Conservation (phyloP, 2,888 invertebrate species). For the Hydropsyche betteni region DNA sequence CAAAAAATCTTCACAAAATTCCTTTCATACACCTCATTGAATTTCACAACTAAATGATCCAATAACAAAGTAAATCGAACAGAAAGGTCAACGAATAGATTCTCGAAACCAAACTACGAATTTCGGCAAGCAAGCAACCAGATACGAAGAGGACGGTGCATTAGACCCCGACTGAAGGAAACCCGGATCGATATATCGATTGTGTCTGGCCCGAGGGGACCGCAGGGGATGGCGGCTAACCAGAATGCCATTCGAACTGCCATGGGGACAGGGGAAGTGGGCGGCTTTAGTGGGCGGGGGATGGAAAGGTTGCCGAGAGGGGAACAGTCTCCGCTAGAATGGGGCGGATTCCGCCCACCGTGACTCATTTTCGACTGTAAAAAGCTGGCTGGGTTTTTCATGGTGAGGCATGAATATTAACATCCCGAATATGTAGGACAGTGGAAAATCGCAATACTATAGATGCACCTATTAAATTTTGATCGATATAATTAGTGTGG, state of each 20-base stretch:
- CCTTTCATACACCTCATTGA: too few species aligned
- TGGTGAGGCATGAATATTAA: conserved; percentile 15
- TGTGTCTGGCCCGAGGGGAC: conserved; percentile 47
- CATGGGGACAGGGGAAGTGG: neutral
- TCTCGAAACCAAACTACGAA: neutral
- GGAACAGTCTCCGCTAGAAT: neutral
- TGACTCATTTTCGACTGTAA: conserved; percentile 30
- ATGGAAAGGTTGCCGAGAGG: neutral
- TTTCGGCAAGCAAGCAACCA: neutral
- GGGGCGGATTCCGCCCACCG: neutral
- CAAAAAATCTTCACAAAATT: too few species aligned
- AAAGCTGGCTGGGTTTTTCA: neutral
- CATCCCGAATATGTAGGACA: conserved; percentile 19
- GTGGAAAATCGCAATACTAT: too few species aligned
- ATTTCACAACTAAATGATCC: too few species aligned
- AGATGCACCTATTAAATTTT: too few species aligned
- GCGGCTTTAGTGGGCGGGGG: neutral
- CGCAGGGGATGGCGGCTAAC: conserved; percentile 25
- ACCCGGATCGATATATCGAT: conserved; percentile 52
- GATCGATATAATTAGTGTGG: too few species aligned
- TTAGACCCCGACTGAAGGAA: conserved; percentile 41
- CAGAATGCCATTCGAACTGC: conserved; percentile 34
- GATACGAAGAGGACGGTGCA: conserved; percentile 17
- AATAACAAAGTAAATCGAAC: too few species aligned
- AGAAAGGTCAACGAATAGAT: neutral